Evolutionary conservation across 2,797 vertebrate species (phyloP).

Genomic region (Macrochelys suwanniensis): DNA sequence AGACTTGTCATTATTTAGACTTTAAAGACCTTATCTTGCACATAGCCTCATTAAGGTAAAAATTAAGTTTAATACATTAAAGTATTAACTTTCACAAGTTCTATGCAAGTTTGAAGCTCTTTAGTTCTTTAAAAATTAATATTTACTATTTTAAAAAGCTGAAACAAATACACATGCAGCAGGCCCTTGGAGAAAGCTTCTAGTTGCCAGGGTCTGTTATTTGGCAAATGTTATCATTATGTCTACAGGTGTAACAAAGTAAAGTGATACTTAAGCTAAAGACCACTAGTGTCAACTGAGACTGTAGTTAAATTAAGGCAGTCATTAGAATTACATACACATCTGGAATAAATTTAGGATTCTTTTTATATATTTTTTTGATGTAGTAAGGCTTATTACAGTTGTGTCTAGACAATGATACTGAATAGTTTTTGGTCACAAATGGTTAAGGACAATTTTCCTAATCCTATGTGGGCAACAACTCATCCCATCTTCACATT

Average conservation of each 20-base stretch:
- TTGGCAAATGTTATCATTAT: slow-evolving; percentile 86
- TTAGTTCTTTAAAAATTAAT: slow-evolving; percentile 52
- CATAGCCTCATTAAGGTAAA: background rate
- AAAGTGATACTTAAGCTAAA: slow-evolving; percentile 86
- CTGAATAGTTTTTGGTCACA: slow-evolving; percentile 64
- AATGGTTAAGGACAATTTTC: slow-evolving; percentile 71
- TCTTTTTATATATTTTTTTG: slow-evolving; percentile 71
- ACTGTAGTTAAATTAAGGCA: slow-evolving; percentile 77
- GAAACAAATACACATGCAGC: slow-evolving; percentile 58
- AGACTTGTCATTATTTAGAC: background rate
- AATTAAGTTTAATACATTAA: background rate
- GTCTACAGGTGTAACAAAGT: slow-evolving; percentile 83
- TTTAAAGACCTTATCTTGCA: background rate
- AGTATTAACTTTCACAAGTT: background rate
- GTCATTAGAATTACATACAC: slow-evolving; percentile 76
- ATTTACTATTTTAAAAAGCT: slow-evolving; percentile 57
- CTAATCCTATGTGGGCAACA: slow-evolving; percentile 65
- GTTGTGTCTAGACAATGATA: slow-evolving; percentile 81
- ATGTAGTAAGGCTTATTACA: slow-evolving; percentile 79
- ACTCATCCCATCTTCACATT: slow-evolving; percentile 58
- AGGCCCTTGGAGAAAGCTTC: slow-evolving; percentile 78
- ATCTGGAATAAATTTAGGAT: slow-evolving; percentile 74
- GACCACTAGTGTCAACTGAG: slow-evolving; percentile 80
- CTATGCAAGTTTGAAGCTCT: background rate
- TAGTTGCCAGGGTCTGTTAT: slow-evolving; percentile 79